Evolutionary conservation across 2,888 invertebrate genomes (phyloP).

Genomic region (Netelia virgata): DNA sequence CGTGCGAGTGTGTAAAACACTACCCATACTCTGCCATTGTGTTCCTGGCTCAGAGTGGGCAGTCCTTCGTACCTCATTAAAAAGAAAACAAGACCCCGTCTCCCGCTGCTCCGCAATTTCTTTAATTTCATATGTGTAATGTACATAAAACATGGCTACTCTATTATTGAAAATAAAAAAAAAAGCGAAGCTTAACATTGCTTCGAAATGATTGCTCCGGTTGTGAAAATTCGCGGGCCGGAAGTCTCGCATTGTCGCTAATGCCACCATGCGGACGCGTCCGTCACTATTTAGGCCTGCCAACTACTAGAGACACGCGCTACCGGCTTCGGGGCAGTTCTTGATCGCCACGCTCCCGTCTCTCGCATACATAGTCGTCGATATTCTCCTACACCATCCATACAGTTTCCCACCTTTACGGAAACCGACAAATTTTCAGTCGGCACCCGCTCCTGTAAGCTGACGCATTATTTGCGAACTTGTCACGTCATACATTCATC

Average conservation of each 20-base stretch:
- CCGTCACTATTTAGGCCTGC: slow-evolving; percentile 45
- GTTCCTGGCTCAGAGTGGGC: slow-evolving; percentile 59
- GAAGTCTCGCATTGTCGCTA: slow-evolving; percentile 7
- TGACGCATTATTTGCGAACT: slow-evolving; percentile 3
- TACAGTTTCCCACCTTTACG: slow-evolving; percentile 10
- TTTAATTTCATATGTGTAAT: slow-evolving; percentile 69
- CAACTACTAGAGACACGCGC: slow-evolving; percentile 22
- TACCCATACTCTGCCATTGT: slow-evolving; percentile 63
- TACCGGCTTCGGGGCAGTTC: slow-evolving; percentile 40
- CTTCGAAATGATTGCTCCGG: background rate
- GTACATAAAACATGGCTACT: slow-evolving; percentile 69
- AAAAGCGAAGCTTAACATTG: slow-evolving; percentile 54
- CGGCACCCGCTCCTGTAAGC: background rate
- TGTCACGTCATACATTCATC: slow-evolving; percentile 3
- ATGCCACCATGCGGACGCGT: slow-evolving; percentile 68
- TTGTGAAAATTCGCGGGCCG: slow-evolving; percentile 21
- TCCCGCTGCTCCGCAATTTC: slow-evolving; percentile 51
- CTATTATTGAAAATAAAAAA: slow-evolving; percentile 66
- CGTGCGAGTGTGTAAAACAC: slow-evolving; percentile 49
- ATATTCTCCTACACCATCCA: slow-evolving; percentile 18
- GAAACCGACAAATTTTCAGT: slow-evolving; percentile 37
- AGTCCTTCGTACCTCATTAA: slow-evolving; percentile 58
- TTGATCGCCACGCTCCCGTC: background rate
- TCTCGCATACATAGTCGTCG: background rate
- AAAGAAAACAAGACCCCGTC: slow-evolving; percentile 34